A percentile compares a stretch with the other conserved stretches of the same genome.
Evolutionary conservation across 2,113 vertebrate genomes (phyloP).

Genomic region (Cichladusa arquata): DNA sequence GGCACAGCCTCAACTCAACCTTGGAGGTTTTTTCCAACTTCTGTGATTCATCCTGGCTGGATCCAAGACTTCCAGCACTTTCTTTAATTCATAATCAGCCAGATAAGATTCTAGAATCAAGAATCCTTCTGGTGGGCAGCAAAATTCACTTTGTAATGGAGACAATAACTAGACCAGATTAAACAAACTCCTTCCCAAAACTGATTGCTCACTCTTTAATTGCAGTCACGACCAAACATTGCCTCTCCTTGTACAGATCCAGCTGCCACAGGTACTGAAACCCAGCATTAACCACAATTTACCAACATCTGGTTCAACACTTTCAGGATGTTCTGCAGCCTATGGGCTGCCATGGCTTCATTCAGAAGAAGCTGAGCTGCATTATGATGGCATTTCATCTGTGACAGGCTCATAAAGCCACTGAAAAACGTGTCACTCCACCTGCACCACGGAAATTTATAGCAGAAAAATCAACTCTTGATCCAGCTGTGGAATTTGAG

Average conservation of each 20-base stretch:
- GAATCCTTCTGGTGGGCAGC: background rate
- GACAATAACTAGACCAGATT: background rate
- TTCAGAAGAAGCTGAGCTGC: background rate
- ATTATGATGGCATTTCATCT: background rate
- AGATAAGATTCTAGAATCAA: background rate
- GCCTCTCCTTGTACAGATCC: background rate
- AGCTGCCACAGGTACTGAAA: background rate
- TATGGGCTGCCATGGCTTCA: background rate
- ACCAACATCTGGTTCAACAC: background rate
- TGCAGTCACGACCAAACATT: background rate
- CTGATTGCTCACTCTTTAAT: background rate
- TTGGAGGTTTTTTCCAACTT: background rate
- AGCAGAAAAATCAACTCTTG: background rate
- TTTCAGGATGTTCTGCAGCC: background rate
- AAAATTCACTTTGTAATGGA: background rate
- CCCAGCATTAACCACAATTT: background rate
- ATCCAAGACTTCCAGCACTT: background rate
- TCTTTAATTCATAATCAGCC: background rate
- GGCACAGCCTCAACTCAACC: background rate
- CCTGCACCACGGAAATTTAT: background rate
- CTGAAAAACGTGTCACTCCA: background rate
- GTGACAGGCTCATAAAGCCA: slow-evolving; percentile 7
- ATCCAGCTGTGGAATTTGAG: background rate
- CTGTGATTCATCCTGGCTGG: background rate
- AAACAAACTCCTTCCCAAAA: background rate